Conservation (phyloP, 2,888 invertebrate genomes). For the Lissonota sp. region DNA sequence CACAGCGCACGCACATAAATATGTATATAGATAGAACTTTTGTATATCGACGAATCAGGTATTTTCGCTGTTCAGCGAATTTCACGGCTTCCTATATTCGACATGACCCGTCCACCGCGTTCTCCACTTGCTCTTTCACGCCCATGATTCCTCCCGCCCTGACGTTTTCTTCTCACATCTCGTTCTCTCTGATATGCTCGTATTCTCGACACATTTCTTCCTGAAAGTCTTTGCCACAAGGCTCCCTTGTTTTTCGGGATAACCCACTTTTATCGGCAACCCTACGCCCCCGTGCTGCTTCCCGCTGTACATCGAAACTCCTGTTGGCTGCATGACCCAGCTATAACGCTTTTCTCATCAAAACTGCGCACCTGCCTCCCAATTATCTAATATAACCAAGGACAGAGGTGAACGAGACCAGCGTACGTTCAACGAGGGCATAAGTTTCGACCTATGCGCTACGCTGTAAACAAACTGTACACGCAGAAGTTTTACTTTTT, state of each 20-base stretch:
- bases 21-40: not conserved
- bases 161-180: constrained; percentile 15
- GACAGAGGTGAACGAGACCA: too few species aligned
- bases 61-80: constrained; percentile 51
- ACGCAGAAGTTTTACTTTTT: too few species aligned
- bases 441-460: too few species aligned
- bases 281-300: not conserved
- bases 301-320: not conserved
- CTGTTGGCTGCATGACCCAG: not conserved
- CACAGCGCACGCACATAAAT: too few species aligned
- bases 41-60: constrained; percentile 36
- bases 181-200: constrained; percentile 8
- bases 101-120: constrained; percentile 24
- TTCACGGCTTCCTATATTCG: constrained; percentile 51
- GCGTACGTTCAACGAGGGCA: not conserved
- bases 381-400: constrained; percentile 7
- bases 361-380: constrained; percentile 40
- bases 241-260: not conserved
- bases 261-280: not conserved
- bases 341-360: constrained; percentile 37
- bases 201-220: constrained; percentile 15
- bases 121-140: constrained; percentile 18
- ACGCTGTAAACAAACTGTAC: too few species aligned
- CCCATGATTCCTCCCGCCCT: constrained; percentile 2
- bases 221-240: not conserved